These are phyloP conservation scores for Drosophila murphyi DNA, from an alignment of 1,140 invertebrate species.

Conservation along the genomic window DNA sequence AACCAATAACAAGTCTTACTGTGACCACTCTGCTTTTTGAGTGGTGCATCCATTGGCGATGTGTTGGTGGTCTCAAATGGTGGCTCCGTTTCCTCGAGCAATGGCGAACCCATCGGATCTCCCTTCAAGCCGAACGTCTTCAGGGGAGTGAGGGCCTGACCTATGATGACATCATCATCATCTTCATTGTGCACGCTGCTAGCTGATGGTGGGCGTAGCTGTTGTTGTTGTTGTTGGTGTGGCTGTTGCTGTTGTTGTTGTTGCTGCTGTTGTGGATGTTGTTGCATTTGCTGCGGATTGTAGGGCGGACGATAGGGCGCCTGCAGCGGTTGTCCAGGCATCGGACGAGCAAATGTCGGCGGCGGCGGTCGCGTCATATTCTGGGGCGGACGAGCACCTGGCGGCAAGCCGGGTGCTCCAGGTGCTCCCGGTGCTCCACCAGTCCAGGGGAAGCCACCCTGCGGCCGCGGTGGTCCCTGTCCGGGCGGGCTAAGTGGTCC, in stretches of 20 bases:
- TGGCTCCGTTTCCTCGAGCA: slow-evolving; percentile 71
- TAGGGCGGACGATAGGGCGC: slow-evolving; percentile 65
- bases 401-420: slow-evolving; percentile 58
- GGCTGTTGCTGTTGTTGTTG: slow-evolving; percentile 38
- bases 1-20: slow-evolving; percentile 46
- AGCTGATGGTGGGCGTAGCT: slow-evolving; percentile 64
- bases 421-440: slow-evolving; percentile 15
- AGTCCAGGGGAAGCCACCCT: slow-evolving; percentile 74
- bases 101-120: slow-evolving; percentile 72
- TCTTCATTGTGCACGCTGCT: slow-evolving; percentile 66
- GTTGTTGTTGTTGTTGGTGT: slow-evolving; percentile 46
- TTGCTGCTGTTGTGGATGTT: slow-evolving; percentile 42
- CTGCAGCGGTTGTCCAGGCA: slow-evolving; percentile 68
- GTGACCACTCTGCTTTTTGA: slow-evolving; percentile 22
- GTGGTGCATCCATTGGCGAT: slow-evolving; percentile 20
- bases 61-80: slow-evolving; percentile 55
- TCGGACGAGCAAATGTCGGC: slow-evolving; percentile 64
- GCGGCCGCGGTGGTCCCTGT: slow-evolving; percentile 72
- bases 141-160: slow-evolving; percentile 73
- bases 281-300: slow-evolving; percentile 90
- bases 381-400: slow-evolving; percentile 60
- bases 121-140: slow-evolving; percentile 56
- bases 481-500: slow-evolving; percentile 73
- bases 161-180: slow-evolving; percentile 83
- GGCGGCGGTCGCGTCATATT: slow-evolving; percentile 70